Base-by-base conservation (phyloP, 2,797 vertebrate genomes). In the Chaetophractus vellerosus region DNA sequence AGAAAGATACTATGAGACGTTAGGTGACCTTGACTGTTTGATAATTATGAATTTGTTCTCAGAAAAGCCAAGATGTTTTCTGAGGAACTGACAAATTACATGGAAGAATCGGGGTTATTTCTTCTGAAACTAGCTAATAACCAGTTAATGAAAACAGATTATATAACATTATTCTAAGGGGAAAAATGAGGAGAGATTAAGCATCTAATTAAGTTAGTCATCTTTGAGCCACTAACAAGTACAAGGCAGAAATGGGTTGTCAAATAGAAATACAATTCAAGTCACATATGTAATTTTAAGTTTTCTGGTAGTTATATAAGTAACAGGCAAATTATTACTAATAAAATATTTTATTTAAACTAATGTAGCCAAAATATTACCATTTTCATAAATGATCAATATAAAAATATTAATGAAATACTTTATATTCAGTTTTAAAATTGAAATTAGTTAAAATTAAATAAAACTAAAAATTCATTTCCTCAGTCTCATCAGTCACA, bases 11-110 rank as follows among this genome's bases (percentile, higher is more conserved):
- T 11, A 16, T 52, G 19, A 24, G 61, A 38, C 19, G 72, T 41
- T n/a, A 84, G 28, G 59, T 68, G 15, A 68, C 26, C 50, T 6
- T 45, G 33, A 68, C 33, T 75, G 11, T 63, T 26, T 61, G 33
- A 36, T 83, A 88, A 74, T 26, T 63, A 19, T 55, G 52, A 71
- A 59, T 79, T 52, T 84, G 11, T 61, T 90, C 66, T 95, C 72
- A 85, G 38, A 64, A 76, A 71, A 76, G 14, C 23, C 1, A 50
- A 88, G 48, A 28, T 11, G 28, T 23, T 74, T 50, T 88, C 88
- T 14, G 23, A 33, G 12, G 28, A 84, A 80, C n/a, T n/a, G 23
- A 26, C 12, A 88, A 71, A 69, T 85, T 31, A 31, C 31, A 63
- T 31, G 16, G 38, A 63, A 80, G 16, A 61, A 59, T 91, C 26